A percentile compares a stretch with the other conserved stretches of the same genome.
phyloP scores from a whole-genome alignment of 2,888 invertebrate species.

The Odontocerum albicorne region DNA sequence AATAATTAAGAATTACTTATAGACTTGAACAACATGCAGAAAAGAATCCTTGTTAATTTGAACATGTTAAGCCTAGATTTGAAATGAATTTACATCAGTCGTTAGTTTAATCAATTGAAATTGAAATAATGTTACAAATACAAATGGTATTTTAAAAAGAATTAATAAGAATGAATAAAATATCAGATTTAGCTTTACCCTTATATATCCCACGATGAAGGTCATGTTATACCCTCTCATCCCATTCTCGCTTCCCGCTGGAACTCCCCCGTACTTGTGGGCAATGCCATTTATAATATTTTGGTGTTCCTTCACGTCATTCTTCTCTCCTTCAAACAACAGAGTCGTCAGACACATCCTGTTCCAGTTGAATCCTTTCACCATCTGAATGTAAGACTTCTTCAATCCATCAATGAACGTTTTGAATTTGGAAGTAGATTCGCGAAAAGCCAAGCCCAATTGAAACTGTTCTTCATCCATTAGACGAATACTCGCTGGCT shows the following conservation, averaged over 20 bases:
- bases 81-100: no score
- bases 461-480: conserved; percentile 99
- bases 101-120: neutral
- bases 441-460: conserved; percentile 81
- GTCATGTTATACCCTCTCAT: conserved; percentile 94
- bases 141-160: neutral
- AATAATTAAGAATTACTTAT: no score
- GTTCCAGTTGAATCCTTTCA: conserved; percentile 81
- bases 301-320: conserved; percentile 76
- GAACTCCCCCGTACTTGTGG: conserved; percentile 73
- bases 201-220: conserved; percentile 96
- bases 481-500: conserved; percentile 92
- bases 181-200: no score
- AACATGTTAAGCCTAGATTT: no score
- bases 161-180: neutral
- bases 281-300: conserved; percentile 80
- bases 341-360: conserved; percentile 90
- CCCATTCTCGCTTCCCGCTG: conserved; percentile 92
- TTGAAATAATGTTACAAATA: neutral
- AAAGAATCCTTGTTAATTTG: no score
- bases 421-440: conserved; percentile 61
- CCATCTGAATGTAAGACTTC: conserved; percentile 81
- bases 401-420: conserved; percentile 78
- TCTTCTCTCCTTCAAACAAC: conserved; percentile 81
- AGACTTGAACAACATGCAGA: no score